A percentile compares a stretch with the other conserved stretches of the same genome.
These are phyloP conservation scores for Macaria liturata DNA, from an alignment of 2,888 invertebrate species.

Conservation along the genomic window DNA sequence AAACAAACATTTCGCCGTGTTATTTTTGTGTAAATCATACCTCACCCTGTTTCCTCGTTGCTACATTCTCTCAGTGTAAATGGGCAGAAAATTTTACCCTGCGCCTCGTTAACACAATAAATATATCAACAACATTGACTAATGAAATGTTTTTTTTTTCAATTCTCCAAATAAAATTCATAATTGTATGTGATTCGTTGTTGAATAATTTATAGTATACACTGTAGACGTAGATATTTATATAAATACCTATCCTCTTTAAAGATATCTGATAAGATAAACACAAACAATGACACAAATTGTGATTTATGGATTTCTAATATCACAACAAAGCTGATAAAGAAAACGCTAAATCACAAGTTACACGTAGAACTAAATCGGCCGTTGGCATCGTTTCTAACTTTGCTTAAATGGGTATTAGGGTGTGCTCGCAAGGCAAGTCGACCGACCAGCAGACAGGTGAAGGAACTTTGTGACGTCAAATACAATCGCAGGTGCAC, in stretches of 20 bases:
- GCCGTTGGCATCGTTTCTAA: slow-evolving; percentile 42
- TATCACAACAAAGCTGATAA: slow-evolving; percentile 42
- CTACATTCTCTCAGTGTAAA: neutral
- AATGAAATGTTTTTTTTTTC: neutral
- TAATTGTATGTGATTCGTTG: too few species aligned
- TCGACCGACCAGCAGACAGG: slow-evolving; percentile 54
- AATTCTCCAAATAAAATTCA: too few species aligned
- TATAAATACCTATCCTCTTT: neutral
- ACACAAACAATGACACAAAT: slow-evolving; percentile 13
- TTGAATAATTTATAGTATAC: too few species aligned
- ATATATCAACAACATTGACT: neutral
- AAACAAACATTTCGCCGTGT: slow-evolving; percentile 10
- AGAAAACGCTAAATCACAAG: slow-evolving; percentile 34
- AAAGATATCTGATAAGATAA: slow-evolving; percentile 12
- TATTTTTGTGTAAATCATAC: slow-evolving; percentile 19
- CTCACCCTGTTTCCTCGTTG: slow-evolving; percentile 2
- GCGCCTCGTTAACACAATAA: too few species aligned
- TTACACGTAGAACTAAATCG: slow-evolving; percentile 22
- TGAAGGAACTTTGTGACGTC: slow-evolving; percentile 64
- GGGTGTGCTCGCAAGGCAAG: slow-evolving; percentile 42
- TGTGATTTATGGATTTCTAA: slow-evolving; percentile 17
- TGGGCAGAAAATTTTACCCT: neutral
- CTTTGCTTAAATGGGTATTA: slow-evolving; percentile 42
- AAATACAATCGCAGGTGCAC: slow-evolving; percentile 59
- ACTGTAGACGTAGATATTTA: neutral